Percentiles rank a stretch among this genome's conserved stretches.
Conservation (phyloP, 2,113 vertebrate genomes). For the Ammodytes marinus region DNA sequence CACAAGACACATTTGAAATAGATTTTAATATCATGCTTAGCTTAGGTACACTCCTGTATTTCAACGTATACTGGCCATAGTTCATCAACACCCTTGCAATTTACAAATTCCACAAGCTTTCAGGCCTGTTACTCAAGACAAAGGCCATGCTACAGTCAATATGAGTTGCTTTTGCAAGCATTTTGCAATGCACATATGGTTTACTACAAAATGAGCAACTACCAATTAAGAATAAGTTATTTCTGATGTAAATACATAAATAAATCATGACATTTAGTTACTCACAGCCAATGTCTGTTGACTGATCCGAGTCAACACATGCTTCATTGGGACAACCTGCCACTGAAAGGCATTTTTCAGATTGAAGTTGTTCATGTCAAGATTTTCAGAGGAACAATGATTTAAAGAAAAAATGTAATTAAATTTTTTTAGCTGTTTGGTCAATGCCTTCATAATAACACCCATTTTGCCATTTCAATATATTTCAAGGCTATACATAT, state of each 20-base stretch:
- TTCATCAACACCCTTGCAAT: not conserved
- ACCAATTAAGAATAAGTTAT: not conserved
- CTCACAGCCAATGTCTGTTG: slow-evolving; percentile 32
- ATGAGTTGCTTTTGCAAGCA: not conserved
- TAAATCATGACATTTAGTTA: slow-evolving; percentile 32
- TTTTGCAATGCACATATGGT: not conserved
- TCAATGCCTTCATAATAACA: not conserved
- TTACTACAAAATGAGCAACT: slow-evolving; percentile 38
- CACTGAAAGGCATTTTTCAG: slow-evolving; percentile 34
- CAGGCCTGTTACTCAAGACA: not conserved
- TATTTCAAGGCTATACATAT: not conserved
- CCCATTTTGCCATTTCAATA: not conserved
- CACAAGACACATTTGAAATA: not conserved
- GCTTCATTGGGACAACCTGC: slow-evolving; percentile 44
- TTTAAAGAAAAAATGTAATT: not conserved
- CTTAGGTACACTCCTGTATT: not conserved
- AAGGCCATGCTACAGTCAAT: not conserved
- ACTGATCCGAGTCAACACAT: slow-evolving; percentile 47
- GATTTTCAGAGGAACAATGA: slow-evolving; percentile 4
- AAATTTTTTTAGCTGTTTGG: not conserved
- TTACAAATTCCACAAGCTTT: not conserved
- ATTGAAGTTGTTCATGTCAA: slow-evolving; percentile 44
- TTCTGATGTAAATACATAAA: slow-evolving; percentile 50
- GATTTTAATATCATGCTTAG: not conserved
- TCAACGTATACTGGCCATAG: not conserved